phyloP scores from a whole-genome alignment of 1,140 invertebrate species.

The Drosophila pachea region DNA sequence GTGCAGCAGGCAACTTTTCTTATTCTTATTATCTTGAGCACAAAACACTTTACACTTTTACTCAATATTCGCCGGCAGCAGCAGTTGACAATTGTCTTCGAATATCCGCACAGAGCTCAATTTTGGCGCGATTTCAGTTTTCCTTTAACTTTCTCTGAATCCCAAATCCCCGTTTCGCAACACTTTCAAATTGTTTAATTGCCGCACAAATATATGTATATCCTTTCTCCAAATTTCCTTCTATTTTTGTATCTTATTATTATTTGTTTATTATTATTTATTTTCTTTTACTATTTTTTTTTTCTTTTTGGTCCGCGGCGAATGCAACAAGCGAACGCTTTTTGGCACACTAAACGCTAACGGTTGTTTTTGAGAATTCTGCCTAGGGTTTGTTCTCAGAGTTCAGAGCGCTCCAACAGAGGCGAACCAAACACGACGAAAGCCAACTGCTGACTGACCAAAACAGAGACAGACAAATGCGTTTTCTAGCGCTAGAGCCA shows the following conservation, averaged over 20 bases:
- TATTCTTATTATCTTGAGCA: conserved; percentile 43
- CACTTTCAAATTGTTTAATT: conserved; percentile 24
- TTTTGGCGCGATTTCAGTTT: conserved; percentile 37
- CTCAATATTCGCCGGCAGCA: conserved; percentile 7
- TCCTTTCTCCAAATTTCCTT: conserved; percentile 3
- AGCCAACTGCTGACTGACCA: conserved; percentile 79
- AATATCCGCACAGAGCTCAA: conserved; percentile 20
- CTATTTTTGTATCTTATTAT: conserved; percentile 5
- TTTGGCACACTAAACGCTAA: conserved; percentile 50
- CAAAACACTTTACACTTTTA: conserved; percentile 58
- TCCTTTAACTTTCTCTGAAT: background rate
- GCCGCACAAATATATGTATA: background rate
- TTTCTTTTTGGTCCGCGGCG: conserved; percentile 24
- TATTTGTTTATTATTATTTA: conserved; percentile 1
- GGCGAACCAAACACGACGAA: conserved; percentile 75
- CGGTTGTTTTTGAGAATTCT: conserved; percentile 32
- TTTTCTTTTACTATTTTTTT: background rate
- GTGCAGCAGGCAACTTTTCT: conserved; percentile 47
- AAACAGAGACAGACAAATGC: conserved; percentile 78
- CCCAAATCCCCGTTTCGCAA: background rate
- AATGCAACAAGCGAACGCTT: conserved; percentile 44
- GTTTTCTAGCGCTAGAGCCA: conserved; percentile 63
- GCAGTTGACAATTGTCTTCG: conserved; percentile 2
- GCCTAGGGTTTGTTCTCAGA: conserved; percentile 11
- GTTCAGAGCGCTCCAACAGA: conserved; percentile 52